A percentile compares a stretch with the other conserved stretches of the same genome.
Evolutionary conservation across 2,888 invertebrate species (phyloP).

Genomic region (Myopa tessellatipennis): DNA sequence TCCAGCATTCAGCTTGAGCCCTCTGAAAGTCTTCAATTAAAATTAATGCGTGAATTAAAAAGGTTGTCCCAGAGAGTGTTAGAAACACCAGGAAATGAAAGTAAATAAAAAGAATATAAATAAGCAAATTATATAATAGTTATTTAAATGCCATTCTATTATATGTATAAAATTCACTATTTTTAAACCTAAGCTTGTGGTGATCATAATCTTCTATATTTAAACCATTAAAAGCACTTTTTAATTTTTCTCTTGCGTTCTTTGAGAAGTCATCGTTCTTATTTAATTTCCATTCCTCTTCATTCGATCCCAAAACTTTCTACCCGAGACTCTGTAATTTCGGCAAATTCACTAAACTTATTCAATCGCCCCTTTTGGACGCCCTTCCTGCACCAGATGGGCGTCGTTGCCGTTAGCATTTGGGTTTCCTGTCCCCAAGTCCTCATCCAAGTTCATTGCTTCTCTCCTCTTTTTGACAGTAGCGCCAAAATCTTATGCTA

Average conservation of each 20-base stretch:
- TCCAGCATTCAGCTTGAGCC: not conserved
- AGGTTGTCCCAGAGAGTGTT: not conserved
- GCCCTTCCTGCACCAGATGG: not conserved
- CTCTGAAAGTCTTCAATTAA: not conserved
- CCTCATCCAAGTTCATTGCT: not conserved
- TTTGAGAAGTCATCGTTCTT: not conserved
- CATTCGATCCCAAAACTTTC: not conserved
- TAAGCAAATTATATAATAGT: no score
- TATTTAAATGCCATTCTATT: no score
- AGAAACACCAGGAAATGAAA: not conserved
- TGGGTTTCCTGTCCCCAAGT: conserved; percentile 33
- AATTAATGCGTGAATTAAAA: not conserved
- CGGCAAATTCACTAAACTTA: no score
- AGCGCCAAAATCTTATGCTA: conserved; percentile 46
- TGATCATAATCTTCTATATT: no score
- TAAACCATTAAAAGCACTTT: no score
- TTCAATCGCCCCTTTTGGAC: not conserved
- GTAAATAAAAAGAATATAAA: no score
- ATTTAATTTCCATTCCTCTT: not conserved
- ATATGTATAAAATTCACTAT: no score
- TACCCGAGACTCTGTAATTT: not conserved
- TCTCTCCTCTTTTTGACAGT: conserved; percentile 38
- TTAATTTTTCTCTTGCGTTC: not conserved
- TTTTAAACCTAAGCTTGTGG: no score
- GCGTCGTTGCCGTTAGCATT: conserved; percentile 26